Conservation (phyloP, 1,140 invertebrate species). For the Alviniconcha marisindica region DNA sequence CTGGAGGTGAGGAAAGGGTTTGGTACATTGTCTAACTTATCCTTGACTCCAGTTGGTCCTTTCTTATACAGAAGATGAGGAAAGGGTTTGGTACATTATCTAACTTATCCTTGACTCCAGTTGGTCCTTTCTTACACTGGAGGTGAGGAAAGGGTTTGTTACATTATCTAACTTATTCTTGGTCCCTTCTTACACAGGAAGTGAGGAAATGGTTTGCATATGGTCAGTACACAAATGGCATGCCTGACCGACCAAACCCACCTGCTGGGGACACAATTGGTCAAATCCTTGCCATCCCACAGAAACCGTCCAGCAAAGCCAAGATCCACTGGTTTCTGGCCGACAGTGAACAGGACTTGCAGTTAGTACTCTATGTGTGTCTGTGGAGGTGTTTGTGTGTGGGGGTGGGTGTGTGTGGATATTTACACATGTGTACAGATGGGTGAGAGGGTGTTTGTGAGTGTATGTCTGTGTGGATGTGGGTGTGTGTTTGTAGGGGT, state of each 20-base stretch:
- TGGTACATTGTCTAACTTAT: too few species aligned
- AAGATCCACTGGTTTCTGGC: slow-evolving; percentile 65
- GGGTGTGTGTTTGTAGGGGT: neutral
- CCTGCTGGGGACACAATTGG: slow-evolving; percentile 51
- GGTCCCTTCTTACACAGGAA: too few species aligned
- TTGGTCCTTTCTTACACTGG: too few species aligned
- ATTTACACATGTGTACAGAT: neutral
- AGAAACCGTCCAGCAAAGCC: slow-evolving; percentile 59
- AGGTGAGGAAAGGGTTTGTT: too few species aligned
- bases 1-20: too few species aligned
- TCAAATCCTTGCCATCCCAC: slow-evolving; percentile 62
- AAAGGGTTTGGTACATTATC: too few species aligned
- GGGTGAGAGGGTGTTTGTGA: neutral
- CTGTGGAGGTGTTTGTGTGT: too few species aligned
- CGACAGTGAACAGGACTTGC: slow-evolving; percentile 49
- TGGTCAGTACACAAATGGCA: slow-evolving; percentile 61
- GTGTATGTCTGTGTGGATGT: slow-evolving; percentile 51
- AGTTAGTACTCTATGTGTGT: slow-evolving; percentile 50
- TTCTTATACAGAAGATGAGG: too few species aligned
- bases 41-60: too few species aligned
- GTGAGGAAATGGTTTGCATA: slow-evolving; percentile 70
- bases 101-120: too few species aligned
- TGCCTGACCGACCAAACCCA: slow-evolving; percentile 58
- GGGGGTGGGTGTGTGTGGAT: neutral
- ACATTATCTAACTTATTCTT: too few species aligned